These are phyloP conservation scores for Heliconius melpomene DNA, from an alignment of 1,140 invertebrate species.

Conservation along the genomic window DNA sequence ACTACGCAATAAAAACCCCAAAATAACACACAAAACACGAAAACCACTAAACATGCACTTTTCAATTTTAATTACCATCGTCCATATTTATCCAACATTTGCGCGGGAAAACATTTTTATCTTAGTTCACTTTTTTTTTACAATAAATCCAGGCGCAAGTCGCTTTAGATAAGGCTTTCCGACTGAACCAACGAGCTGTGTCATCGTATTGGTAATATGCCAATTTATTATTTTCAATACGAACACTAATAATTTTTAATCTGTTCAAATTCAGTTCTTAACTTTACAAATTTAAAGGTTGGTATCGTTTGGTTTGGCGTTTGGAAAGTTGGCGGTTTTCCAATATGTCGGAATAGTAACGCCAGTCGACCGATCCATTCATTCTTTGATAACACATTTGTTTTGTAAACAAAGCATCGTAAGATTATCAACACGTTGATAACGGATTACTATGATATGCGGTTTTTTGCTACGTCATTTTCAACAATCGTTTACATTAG, in stretches of 20 bases:
- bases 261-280: conserved; percentile 6
- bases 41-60: conserved; percentile 54
- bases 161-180: conserved; percentile 47
- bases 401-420: conserved; percentile 41
- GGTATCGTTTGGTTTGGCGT: not conserved
- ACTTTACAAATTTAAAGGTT: not conserved
- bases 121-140: conserved; percentile 45
- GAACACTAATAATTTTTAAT: conserved; percentile 8
- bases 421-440: conserved; percentile 32
- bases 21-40: conserved; percentile 29
- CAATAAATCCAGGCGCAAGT: conserved; percentile 38
- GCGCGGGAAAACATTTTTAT: conserved; percentile 62
- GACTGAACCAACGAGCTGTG: conserved; percentile 59
- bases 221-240: conserved; percentile 47
- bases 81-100: conserved; percentile 67
- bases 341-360: conserved; percentile 31
- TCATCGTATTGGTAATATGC: conserved; percentile 55
- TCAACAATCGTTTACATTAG: not conserved
- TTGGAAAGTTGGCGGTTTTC: conserved; percentile 23
- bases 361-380: conserved; percentile 30
- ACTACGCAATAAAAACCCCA: conserved; percentile 48
- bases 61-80: conserved; percentile 62
- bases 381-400: conserved; percentile 39
- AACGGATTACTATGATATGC: conserved; percentile 21
- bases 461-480: conserved; percentile 3